Evolutionary conservation across 2,797 vertebrate genomes (phyloP), one percentile per base, ranked within the genome.

Genomic region (Cyclura pinguis): DNA sequence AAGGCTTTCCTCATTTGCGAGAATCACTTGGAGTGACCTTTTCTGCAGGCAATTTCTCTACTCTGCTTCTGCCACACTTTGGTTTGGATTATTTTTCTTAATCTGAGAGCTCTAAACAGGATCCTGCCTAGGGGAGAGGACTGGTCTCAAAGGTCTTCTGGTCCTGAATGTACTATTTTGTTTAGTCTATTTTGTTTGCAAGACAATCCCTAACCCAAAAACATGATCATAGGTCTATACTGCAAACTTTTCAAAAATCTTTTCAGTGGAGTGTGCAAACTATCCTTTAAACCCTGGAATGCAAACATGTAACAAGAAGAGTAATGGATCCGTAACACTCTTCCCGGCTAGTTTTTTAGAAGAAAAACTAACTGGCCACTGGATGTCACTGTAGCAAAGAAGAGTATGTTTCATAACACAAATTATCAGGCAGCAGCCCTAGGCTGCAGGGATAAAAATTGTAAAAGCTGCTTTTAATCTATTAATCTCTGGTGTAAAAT

Each of bases 101-200:
- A 24, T 47, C 74, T 78, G 27, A 86, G 27, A 87, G 72, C 29
- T 77, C 1, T 62, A n/a, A 5, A 14, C 92, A 92, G 42, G 82
- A 72, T 91, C 87, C 87, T 88, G 77, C 85, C 73, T n/a, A 32
- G 92, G 91, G 93, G 6, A 93, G 89, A 80, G 87, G 88, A 20
- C 85, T 88, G 18, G 42, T 24, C 35, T 50, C 67, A 87, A 87
- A 80, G 90, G 80, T 86, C 88, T 91, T 93, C 94, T 91, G 64
- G 91, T 94, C 92, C 59, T 6, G 42, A 88, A 42, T 88, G 73
- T 67, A 42, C 87, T 93, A 50, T 67, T 89, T 90, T 67, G 88
- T 91, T 88, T 94, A 92, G 83, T 82, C 89, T 76, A 90, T 91
- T 4, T 73, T 92, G 84, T 88, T 94, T 93, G 73, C 91, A 94